Percentiles rank a stretch among this genome's conserved stretches.
These are phyloP conservation scores for Maniola hyperantus DNA, from an alignment of 2,888 invertebrate genomes.

Conservation along the genomic window DNA sequence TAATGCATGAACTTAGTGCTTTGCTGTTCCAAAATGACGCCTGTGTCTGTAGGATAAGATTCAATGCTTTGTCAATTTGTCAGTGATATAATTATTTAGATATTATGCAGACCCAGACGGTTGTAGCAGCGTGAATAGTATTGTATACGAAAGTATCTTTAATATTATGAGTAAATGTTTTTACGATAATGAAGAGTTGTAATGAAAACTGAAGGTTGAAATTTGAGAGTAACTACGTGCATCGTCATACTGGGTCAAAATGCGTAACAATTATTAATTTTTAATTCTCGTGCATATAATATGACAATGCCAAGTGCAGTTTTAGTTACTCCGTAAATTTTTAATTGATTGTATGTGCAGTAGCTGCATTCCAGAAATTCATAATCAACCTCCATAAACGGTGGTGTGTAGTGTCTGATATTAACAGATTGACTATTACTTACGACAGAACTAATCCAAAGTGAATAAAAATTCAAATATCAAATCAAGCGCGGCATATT, in stretches of 20 bases:
- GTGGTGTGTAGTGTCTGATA: too few species aligned
- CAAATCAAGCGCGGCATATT: too few species aligned
- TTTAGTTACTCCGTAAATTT: too few species aligned
- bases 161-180: constrained; percentile 2
- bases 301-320: neutral
- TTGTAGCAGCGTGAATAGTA: constrained; percentile 3
- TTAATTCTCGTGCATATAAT: neutral
- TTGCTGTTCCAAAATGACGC: constrained; percentile 1
- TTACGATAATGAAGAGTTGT: neutral
- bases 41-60: neutral
- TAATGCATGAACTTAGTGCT: constrained; percentile 31
- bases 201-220: neutral
- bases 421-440: too few species aligned
- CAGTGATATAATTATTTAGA: neutral
- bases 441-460: too few species aligned
- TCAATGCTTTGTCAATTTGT: constrained; percentile 3
- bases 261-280: neutral
- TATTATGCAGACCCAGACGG: constrained; percentile 13
- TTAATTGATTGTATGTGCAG: too few species aligned
- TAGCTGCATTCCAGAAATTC: too few species aligned
- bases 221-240: neutral
- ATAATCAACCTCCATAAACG: too few species aligned
- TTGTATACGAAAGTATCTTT: neutral
- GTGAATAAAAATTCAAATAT: too few species aligned
- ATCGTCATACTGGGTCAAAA: neutral